Percentiles rank a stretch among this genome's conserved stretches.
Evolutionary conservation across 1,140 invertebrate genomes (phyloP).

Genomic region (Gonioctena quinquepunctata): DNA sequence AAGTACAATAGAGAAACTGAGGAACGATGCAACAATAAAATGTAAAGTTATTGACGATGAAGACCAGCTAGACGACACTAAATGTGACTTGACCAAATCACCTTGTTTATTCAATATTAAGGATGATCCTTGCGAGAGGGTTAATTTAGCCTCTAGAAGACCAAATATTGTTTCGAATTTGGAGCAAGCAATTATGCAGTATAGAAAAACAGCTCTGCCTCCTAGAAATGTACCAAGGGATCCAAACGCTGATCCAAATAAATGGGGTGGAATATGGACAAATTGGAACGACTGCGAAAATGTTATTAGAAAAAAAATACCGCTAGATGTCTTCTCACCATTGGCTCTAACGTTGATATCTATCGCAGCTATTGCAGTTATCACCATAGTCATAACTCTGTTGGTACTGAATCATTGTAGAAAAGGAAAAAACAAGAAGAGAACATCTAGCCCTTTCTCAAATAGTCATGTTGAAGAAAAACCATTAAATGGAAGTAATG

Average conservation of each 20-base stretch:
- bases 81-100: slow-evolving; percentile 60
- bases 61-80: slow-evolving; percentile 31
- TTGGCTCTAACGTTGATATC: slow-evolving; percentile 39
- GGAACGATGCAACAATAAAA: slow-evolving; percentile 55
- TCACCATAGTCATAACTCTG: slow-evolving; percentile 30
- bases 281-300: slow-evolving; percentile 59
- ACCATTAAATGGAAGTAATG: background rate
- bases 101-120: slow-evolving; percentile 76
- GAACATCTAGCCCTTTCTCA: background rate
- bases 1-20: slow-evolving; percentile 52
- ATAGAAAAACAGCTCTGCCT: slow-evolving; percentile 57
- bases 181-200: slow-evolving; percentile 56
- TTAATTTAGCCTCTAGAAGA: slow-evolving; percentile 65
- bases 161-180: slow-evolving; percentile 58
- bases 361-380: slow-evolving; percentile 35
- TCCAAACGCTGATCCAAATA: slow-evolving; percentile 60
- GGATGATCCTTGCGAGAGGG: slow-evolving; percentile 76
- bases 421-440: background rate
- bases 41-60: slow-evolving; percentile 36
- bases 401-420: slow-evolving; percentile 20
- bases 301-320: slow-evolving; percentile 29
- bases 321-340: slow-evolving; percentile 33
- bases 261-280: slow-evolving; percentile 62
- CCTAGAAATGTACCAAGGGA: slow-evolving; percentile 62
- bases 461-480: background rate